These are phyloP conservation scores for Caerostris extrusa DNA, from an alignment of 1,140 invertebrate genomes.

Conservation along the genomic window DNA sequence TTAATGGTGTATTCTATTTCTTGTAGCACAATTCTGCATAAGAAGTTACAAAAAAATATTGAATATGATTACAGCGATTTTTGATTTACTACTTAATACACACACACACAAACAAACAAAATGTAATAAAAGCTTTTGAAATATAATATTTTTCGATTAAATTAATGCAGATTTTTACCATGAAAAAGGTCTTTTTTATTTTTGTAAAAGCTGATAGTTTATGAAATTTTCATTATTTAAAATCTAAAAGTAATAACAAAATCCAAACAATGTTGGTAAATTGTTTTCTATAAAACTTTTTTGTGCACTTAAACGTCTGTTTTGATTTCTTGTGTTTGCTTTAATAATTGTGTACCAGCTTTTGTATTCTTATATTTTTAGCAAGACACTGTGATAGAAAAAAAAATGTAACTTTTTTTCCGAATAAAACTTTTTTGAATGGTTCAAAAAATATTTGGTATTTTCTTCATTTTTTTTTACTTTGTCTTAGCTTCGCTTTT, in stretches of 20 bases:
- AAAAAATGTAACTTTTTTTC: conserved; percentile 16
- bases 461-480: neutral
- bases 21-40: neutral
- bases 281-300: too few relatives aligned
- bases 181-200: too few relatives aligned
- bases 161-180: too few relatives aligned
- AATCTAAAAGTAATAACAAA: too few relatives aligned
- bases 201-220: too few relatives aligned
- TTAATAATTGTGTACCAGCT: neutral
- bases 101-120: too few relatives aligned
- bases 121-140: too few relatives aligned
- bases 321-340: neutral
- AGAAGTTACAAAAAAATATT: neutral
- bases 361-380: conserved; percentile 8
- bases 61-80: neutral
- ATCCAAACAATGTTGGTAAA: too few relatives aligned
- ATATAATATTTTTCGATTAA: too few relatives aligned
- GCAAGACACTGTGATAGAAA: conserved; percentile 40
- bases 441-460: neutral
- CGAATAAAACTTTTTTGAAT: conserved; percentile 8
- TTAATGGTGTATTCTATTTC: neutral
- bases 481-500: neutral
- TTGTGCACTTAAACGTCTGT: too few relatives aligned
- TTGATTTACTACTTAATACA: too few relatives aligned
- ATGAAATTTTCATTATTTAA: too few relatives aligned